A percentile compares a stretch with the other conserved stretches of the same genome.
Evolutionary conservation across 2,113 vertebrate species (phyloP).

Genomic region (Chelonoidis abingdonii): DNA sequence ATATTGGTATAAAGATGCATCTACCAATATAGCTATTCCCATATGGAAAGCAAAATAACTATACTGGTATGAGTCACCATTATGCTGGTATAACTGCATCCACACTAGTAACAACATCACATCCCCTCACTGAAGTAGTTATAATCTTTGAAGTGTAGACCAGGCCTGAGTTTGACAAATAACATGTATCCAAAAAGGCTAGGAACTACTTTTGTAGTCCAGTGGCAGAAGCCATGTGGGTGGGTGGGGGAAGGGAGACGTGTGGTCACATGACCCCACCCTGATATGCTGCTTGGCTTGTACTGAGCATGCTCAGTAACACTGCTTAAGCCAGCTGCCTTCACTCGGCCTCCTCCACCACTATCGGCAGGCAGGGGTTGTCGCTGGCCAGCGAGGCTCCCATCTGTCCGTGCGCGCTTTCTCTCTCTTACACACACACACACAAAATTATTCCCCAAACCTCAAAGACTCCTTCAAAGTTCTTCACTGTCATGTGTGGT

Average conservation of each 20-base stretch:
- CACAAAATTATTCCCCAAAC: slow-evolving; percentile 73
- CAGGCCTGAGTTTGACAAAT: neutral
- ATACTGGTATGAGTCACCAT: neutral
- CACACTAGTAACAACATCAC: neutral
- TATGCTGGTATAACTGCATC: neutral
- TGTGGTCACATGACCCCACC: too few relatives aligned
- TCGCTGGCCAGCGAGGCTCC: too few relatives aligned
- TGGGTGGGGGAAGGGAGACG: too few relatives aligned
- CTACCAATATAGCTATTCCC: neutral
- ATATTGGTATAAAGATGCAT: neutral
- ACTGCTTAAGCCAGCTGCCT: too few relatives aligned
- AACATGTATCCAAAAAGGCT: neutral
- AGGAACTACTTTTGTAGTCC: neutral
- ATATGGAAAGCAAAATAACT: neutral
- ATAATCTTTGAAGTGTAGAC: neutral
- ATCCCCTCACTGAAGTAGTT: neutral
- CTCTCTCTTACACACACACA: too few relatives aligned
- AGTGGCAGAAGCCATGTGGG: too few relatives aligned
- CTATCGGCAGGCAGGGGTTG: too few relatives aligned
- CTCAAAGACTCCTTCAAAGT: slow-evolving; percentile 86
- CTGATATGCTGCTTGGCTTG: too few relatives aligned
- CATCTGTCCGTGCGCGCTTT: too few relatives aligned
- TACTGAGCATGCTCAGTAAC: too few relatives aligned
- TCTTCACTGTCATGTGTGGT: slow-evolving; percentile 86
- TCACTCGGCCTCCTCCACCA: too few relatives aligned